These are phyloP conservation scores for Pelodiscus sinensis DNA, from an alignment of 2,113 vertebrate genomes.

Conservation along the genomic window DNA sequence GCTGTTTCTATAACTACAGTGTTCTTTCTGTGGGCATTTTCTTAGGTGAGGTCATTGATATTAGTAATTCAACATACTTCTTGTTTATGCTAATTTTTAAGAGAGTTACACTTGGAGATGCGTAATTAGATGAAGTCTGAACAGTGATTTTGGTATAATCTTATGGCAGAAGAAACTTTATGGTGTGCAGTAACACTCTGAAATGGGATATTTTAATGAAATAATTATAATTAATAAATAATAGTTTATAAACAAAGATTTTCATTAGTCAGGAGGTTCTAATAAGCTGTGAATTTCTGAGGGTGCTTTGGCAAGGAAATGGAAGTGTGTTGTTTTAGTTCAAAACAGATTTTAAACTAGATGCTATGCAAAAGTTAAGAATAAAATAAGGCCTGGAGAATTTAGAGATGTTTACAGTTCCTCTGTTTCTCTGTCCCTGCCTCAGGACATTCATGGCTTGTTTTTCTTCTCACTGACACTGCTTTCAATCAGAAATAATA, in stretches of 20 bases:
- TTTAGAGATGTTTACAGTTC: slow-evolving; percentile 15
- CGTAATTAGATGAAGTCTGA: slow-evolving; percentile 56
- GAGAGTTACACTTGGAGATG: slow-evolving; percentile 51
- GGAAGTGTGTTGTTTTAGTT: not conserved
- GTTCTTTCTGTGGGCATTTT: not conserved
- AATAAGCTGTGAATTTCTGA: slow-evolving; percentile 75
- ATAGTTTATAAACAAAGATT: slow-evolving; percentile 62
- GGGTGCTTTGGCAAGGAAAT: slow-evolving; percentile 62
- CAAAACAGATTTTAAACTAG: slow-evolving; percentile 11
- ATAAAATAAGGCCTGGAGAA: not conserved
- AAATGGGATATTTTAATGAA: slow-evolving; percentile 78
- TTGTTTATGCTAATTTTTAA: slow-evolving; percentile 8
- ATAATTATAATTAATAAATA: slow-evolving; percentile 60
- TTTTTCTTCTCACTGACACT: not conserved
- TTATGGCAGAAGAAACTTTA: slow-evolving; percentile 70
- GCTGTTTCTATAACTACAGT: not conserved
- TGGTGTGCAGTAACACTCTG: slow-evolving; percentile 64
- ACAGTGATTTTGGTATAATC: slow-evolving; percentile 59
- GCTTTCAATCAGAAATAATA: not conserved
- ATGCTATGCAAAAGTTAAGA: not conserved
- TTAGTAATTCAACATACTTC: not conserved
- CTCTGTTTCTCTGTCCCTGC: not conserved
- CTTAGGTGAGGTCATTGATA: not conserved
- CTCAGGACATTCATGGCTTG: slow-evolving; percentile 18
- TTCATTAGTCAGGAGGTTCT: slow-evolving; percentile 75